Conservation (phyloP, 2,797 vertebrate genomes). For the Chanos chanos region DNA sequence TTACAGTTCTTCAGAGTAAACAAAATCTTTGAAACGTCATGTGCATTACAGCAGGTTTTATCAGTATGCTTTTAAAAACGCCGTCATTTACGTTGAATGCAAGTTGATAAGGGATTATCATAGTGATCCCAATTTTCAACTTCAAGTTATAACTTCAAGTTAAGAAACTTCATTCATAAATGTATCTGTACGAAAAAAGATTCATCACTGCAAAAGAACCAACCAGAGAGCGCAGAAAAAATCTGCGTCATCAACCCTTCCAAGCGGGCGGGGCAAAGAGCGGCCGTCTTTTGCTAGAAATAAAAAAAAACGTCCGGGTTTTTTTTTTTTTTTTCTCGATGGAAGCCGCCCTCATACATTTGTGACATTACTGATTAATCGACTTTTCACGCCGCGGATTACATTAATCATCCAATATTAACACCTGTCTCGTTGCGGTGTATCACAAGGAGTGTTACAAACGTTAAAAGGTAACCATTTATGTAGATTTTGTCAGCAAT, state of each 20-base stretch:
- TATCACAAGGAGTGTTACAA: conserved; percentile 35
- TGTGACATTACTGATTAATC: conserved; percentile 15
- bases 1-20: too few relatives aligned
- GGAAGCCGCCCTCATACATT: conserved; percentile 56
- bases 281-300: conserved; percentile 68
- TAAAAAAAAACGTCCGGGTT: conserved; percentile 46
- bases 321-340: conserved; percentile 61
- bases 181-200: too few relatives aligned
- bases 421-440: conserved; percentile 31
- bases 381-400: conserved; percentile 34
- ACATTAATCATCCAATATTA: conserved; percentile 62
- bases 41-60: too few relatives aligned
- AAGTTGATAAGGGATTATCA: too few relatives aligned
- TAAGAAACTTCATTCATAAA: conserved; percentile 4
- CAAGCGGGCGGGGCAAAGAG: conserved; percentile 28
- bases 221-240: conserved; percentile 54
- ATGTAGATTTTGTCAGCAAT: background rate
- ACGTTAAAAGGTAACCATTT: conserved; percentile 34
- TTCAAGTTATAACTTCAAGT: background rate
- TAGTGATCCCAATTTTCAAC: too few relatives aligned
- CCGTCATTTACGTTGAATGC: too few relatives aligned
- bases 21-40: too few relatives aligned
- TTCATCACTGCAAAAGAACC: conserved; percentile 46
- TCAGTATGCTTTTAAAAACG: too few relatives aligned
- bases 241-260: conserved; percentile 58